Conservation (phyloP, 2,797 vertebrate genomes). For the Molossus molossus region DNA sequence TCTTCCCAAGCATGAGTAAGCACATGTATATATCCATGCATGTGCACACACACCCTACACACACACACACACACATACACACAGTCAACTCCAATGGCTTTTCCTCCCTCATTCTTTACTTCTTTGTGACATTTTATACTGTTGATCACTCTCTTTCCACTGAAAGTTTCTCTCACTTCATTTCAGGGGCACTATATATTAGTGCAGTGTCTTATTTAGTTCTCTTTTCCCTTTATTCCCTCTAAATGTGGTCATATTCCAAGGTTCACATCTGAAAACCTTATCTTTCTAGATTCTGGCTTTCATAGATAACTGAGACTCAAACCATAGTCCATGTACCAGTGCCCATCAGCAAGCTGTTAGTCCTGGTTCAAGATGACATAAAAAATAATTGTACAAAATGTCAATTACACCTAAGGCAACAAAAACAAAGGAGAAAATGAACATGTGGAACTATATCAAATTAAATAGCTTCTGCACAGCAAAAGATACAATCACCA, state of each 20-base stretch:
- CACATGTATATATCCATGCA: background rate
- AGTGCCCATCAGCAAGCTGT: conserved; percentile 35
- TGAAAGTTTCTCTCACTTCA: conserved; percentile 32
- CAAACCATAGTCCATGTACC: conserved; percentile 50
- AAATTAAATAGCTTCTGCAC: no score
- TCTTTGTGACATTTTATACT: conserved; percentile 21
- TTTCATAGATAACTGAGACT: conserved; percentile 37
- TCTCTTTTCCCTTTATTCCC: conserved; percentile 18
- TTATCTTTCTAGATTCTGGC: conserved; percentile 7
- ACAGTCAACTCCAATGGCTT: conserved; percentile 1
- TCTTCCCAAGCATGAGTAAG: conserved; percentile 45
- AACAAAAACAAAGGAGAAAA: no score
- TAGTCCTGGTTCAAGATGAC: conserved; percentile 1
- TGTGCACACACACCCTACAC: background rate
- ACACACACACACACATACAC: background rate
- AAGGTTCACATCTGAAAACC: conserved; percentile 49
- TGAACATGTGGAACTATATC: no score
- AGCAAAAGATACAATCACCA: no score
- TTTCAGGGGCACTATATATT: background rate
- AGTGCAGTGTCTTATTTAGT: conserved; percentile 45
- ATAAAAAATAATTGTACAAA: conserved; percentile 27
- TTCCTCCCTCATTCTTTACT: background rate
- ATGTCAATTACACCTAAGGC: background rate
- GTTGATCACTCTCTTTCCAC: conserved; percentile 4
- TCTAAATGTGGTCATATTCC: conserved; percentile 20